These are phyloP conservation scores for Oopsacas minuta DNA, from an alignment of 37 sponge, comb jelly and placozoan species.

Conservation along the genomic window DNA sequence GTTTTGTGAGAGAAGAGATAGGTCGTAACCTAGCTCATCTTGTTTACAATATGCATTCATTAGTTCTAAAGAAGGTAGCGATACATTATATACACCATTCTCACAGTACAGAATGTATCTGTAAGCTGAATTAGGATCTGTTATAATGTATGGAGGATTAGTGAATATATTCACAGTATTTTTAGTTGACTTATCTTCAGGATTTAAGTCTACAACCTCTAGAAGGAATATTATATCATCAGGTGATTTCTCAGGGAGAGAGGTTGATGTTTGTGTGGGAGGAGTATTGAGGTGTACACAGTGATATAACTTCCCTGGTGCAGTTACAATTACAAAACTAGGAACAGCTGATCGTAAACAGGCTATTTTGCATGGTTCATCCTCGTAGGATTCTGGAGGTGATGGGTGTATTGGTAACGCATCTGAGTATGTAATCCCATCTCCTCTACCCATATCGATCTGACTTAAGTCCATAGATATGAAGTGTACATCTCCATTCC, in stretches of 20 bases:
- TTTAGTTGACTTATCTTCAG: neutral
- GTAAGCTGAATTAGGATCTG: neutral
- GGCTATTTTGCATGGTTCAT: neutral
- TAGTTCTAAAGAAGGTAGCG: neutral
- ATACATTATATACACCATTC: neutral
- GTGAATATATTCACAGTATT: neutral
- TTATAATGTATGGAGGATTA: neutral
- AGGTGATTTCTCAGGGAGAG: neutral
- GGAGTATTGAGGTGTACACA: conserved; percentile 10
- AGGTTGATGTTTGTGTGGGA: neutral
- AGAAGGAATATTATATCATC: neutral
- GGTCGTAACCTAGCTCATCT: neutral
- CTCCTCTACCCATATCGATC: conserved; percentile 2
- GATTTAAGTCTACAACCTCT: neutral
- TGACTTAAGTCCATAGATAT: neutral
- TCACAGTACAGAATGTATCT: conserved; percentile 5
- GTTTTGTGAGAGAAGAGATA: neutral
- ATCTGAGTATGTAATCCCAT: neutral
- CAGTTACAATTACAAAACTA: neutral
- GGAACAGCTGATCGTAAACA: neutral
- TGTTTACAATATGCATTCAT: conserved; percentile 13
- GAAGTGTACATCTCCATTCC: neutral
- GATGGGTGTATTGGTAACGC: neutral
- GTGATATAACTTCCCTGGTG: neutral
- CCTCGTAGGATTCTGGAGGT: neutral